Percentiles rank a stretch among this genome's conserved stretches.
These are phyloP conservation scores for Salvelinus fontinalis DNA, from an alignment of 2,113 vertebrate genomes.

Conservation along the genomic window DNA sequence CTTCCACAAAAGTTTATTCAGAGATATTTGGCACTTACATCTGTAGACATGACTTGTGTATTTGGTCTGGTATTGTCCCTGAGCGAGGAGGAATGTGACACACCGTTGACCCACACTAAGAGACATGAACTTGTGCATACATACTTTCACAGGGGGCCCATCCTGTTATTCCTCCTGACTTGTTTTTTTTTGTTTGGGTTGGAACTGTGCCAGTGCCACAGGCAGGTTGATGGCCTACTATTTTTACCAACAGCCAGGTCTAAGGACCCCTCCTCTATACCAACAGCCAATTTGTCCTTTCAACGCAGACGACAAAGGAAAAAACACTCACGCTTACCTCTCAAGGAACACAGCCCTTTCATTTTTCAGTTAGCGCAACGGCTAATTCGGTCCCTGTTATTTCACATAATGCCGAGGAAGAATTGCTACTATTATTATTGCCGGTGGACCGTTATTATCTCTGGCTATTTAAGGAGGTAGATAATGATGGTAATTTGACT, in stretches of 20 bases:
- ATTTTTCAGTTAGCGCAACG: conserved; percentile 58
- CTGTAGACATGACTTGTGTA: neutral
- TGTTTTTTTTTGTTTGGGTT: conserved; percentile 63
- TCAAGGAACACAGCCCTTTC: conserved; percentile 54
- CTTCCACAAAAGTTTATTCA: conserved; percentile 23
- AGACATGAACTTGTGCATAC: conserved; percentile 4
- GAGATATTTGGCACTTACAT: conserved; percentile 3
- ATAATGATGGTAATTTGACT: conserved; percentile 71
- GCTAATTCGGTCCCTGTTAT: conserved; percentile 67
- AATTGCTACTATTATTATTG: conserved; percentile 73
- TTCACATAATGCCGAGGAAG: conserved; percentile 63
- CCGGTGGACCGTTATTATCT: conserved; percentile 65
- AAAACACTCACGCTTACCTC: conserved; percentile 34
- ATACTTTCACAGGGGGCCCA: neutral
- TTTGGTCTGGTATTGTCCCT: no score
- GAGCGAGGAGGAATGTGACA: no score
- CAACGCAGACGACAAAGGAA: conserved; percentile 45
- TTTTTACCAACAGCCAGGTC: conserved; percentile 58
- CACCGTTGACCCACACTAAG: neutral
- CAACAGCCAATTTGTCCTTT: neutral
- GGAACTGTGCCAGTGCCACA: conserved; percentile 58
- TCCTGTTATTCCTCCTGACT: conserved; percentile 64
- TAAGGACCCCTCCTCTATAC: neutral
- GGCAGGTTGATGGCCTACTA: conserved; percentile 62
- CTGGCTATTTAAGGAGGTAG: conserved; percentile 63